These are phyloP conservation scores for Dyspetes luteomarginatus DNA, from an alignment of 2,888 invertebrate species.

Conservation along the genomic window DNA sequence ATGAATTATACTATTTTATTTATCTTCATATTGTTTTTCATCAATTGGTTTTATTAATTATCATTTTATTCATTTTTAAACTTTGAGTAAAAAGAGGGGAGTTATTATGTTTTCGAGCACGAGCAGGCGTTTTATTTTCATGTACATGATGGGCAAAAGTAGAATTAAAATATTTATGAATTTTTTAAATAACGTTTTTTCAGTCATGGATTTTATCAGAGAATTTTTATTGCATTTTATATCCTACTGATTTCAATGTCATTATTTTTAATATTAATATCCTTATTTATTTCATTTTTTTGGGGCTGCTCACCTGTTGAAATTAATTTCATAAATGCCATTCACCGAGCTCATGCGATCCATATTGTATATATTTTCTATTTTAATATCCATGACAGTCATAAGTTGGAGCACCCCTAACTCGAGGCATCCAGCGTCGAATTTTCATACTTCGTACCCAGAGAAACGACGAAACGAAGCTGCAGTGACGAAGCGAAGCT, in stretches of 20 bases:
- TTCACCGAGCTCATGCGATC: neutral
- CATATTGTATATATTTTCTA: neutral
- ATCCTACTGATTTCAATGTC: no score
- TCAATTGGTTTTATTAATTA: neutral
- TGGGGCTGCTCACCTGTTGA: neutral
- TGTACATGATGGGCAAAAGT: no score
- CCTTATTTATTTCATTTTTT: no score
- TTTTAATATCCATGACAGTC: neutral
- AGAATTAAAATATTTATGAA: no score
- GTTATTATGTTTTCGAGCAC: no score
- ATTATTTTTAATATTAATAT: no score
- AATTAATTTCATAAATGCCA: constrained; percentile 22
- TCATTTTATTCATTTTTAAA: constrained; percentile 3
- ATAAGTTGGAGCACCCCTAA: neutral
- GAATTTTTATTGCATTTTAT: no score
- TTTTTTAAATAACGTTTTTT: no score
- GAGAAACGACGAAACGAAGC: constrained; percentile 1
- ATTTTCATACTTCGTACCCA: neutral
- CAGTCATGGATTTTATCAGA: no score
- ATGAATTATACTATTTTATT: constrained; percentile 7
- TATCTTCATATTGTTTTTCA: neutral
- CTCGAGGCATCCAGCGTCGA: constrained; percentile 1
- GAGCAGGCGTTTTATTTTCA: no score
- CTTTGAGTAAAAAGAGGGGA: no score
- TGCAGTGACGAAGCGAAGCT: constrained; percentile 6